Conservation (phyloP, 2,888 invertebrate genomes). For the Xanthia icteritia region DNA sequence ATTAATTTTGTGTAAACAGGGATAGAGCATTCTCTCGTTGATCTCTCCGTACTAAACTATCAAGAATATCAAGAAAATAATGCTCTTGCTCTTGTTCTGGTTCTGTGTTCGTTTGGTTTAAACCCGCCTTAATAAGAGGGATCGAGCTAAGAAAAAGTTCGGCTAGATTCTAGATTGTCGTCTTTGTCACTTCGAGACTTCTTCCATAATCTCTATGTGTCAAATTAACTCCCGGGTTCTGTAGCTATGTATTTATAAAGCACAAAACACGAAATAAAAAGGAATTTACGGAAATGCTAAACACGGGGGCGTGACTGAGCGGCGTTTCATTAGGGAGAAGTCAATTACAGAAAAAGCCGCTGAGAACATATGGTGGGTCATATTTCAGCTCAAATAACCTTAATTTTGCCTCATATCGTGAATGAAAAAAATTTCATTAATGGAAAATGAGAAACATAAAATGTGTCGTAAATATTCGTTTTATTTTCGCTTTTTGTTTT, state of each 20-base stretch:
- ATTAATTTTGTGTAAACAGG: too few species aligned
- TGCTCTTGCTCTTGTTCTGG: too few species aligned
- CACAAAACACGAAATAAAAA: constrained; percentile 44
- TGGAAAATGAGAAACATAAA: constrained; percentile 75
- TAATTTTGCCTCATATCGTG: constrained; percentile 75
- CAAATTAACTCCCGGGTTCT: background rate
- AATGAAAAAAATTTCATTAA: constrained; percentile 78
- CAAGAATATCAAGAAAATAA: too few species aligned
- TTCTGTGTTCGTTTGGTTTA: too few species aligned
- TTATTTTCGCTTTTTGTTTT: constrained; percentile 62
- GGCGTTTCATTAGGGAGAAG: constrained; percentile 80
- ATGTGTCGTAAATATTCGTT: constrained; percentile 76
- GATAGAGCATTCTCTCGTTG: too few species aligned
- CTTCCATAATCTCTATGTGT: too few species aligned
- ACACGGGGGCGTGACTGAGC: constrained; percentile 68
- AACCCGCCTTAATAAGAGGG: too few species aligned
- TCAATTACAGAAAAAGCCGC: constrained; percentile 77
- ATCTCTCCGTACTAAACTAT: too few species aligned
- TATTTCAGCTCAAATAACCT: constrained; percentile 80
- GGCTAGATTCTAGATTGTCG: background rate
- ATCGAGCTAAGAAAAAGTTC: background rate
- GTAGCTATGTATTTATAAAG: constrained; percentile 13
- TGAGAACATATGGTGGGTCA: constrained; percentile 77
- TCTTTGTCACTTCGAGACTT: background rate
- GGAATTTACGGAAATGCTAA: constrained; percentile 60